Conservation (phyloP, 2,888 invertebrate genomes). For the Dexiosoma caninum region DNA sequence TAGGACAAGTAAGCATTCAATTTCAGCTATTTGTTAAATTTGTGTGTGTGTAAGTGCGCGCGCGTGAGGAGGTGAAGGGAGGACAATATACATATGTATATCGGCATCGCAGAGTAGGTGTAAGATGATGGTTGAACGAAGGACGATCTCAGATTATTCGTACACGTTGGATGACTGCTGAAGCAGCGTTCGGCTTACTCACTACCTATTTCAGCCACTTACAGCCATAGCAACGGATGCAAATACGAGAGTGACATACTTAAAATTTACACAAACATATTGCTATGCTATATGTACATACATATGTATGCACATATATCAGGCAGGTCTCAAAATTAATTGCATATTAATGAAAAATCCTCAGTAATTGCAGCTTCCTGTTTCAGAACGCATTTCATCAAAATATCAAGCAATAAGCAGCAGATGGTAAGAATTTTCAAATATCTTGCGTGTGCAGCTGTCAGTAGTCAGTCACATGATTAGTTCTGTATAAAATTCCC, state of each 20-base stretch:
- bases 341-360: not conserved
- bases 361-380: no score
- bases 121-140: constrained; percentile 37
- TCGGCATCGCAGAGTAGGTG: not conserved
- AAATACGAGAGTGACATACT: constrained; percentile 50
- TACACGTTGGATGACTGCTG: not conserved
- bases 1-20: constrained; percentile 34
- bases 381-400: no score
- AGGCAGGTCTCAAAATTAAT: not conserved
- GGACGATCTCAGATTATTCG: constrained; percentile 49
- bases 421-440: no score
- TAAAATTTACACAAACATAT: not conserved
- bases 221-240: constrained; percentile 28
- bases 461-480: no score
- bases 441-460: no score
- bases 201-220: constrained; percentile 1
- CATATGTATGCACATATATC: not conserved
- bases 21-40: constrained; percentile 53
- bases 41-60: not conserved
- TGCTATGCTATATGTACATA: not conserved
- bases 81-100: no score
- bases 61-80: not conserved
- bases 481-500: not conserved
- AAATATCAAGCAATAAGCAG: no score
- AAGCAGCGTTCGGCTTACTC: not conserved